Evolutionary conservation across 2,888 invertebrate species (phyloP).

Genomic region (Drosophila borborema): DNA sequence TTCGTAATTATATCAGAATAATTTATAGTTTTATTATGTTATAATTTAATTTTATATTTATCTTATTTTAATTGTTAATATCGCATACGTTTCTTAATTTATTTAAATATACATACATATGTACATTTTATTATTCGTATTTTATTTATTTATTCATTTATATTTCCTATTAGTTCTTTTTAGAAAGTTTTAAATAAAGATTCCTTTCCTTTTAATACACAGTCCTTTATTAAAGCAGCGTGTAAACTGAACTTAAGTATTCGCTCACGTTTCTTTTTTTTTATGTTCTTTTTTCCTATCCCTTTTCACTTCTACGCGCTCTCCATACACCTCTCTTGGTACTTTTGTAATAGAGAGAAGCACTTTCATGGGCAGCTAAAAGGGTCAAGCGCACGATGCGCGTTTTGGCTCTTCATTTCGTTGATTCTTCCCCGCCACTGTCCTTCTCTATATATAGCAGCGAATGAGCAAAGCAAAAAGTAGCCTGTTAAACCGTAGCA

Average conservation of each 20-base stretch:
- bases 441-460: not conserved
- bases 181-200: not conserved
- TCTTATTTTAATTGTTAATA: not conserved
- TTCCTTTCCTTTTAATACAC: not conserved
- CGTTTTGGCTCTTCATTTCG: constrained; percentile 28
- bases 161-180: not conserved
- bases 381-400: constrained; percentile 39
- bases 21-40: no score
- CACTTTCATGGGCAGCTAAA: constrained; percentile 29
- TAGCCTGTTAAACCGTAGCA: constrained; percentile 12
- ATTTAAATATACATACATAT: not conserved
- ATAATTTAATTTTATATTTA: not conserved
- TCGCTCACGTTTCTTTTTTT: not conserved
- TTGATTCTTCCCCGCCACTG: not conserved
- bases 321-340: not conserved
- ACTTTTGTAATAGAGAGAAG: not conserved
- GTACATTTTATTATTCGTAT: no score
- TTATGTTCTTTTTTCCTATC: not conserved
- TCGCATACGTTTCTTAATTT: not conserved
- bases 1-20: not conserved
- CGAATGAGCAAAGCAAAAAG: constrained; percentile 20
- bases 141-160: not conserved
- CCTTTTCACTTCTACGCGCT: not conserved
- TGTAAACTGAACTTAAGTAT: not conserved
- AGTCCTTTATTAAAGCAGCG: constrained; percentile 13